Evolutionary conservation across 2,113 vertebrate genomes (phyloP).

Genomic region (Fukomys damarensis): DNA sequence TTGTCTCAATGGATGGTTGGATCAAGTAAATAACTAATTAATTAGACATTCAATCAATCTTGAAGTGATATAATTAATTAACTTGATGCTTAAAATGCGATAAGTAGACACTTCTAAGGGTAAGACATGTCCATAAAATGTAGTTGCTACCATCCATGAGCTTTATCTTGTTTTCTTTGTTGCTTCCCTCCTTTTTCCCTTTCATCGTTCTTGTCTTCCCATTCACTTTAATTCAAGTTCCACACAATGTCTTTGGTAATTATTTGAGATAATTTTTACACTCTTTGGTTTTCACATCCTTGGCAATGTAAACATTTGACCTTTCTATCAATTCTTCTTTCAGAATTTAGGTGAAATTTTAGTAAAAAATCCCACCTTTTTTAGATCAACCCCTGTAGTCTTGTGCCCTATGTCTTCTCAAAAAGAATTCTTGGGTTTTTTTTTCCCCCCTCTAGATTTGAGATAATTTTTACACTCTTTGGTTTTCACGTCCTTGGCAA

Average conservation of each 20-base stretch:
- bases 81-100: slow-evolving; percentile 55
- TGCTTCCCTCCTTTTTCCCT: background rate
- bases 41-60: slow-evolving; percentile 71
- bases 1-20: slow-evolving; percentile 72
- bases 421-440: background rate
- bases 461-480: background rate
- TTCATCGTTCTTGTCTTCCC: background rate
- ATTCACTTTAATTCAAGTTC: background rate
- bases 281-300: background rate
- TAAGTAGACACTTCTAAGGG: background rate
- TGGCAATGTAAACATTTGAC: slow-evolving; percentile 1
- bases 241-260: background rate
- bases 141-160: background rate
- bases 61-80: slow-evolving; percentile 70
- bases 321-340: background rate
- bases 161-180: background rate
- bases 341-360: background rate
- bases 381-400: background rate
- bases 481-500: background rate
- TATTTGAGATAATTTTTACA: background rate
- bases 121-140: slow-evolving; percentile 31
- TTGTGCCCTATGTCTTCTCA: background rate
- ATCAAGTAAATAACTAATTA: slow-evolving; percentile 74
- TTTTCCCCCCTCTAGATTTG: background rate
- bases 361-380: background rate